Base-by-base conservation (phyloP, 64 coral and sea anemone species). In the Cladopsammia gracilis region DNA sequence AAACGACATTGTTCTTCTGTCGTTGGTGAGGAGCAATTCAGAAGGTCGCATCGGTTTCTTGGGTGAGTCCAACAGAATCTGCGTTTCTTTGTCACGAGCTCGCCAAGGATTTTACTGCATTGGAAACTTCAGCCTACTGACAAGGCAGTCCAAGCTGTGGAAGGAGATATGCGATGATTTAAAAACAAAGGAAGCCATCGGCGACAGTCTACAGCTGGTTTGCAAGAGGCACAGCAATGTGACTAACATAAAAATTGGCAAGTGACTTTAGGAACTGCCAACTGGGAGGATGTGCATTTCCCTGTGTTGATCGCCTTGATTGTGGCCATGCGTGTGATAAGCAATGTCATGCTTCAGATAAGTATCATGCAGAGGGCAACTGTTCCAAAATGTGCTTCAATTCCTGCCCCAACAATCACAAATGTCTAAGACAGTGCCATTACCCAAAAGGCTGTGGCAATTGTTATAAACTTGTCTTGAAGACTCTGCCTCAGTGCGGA, bases 1-100 rank as follows among this genome's bases (percentile, higher is more conserved):
- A 54, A 96, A 82, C 10, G 87, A 96, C 52, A 90, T 96, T 18
- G 90, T 96, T 65, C 87, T 96, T 48, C 77, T 96, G 47, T 96
- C 95, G 0, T 60, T 96, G 48, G 95, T 96, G 4, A 72, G 95
- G 79, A 96, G 95, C 73, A 93, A 71, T 68, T 56, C 70, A 74
- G 65, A 87, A 19, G 78, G 73, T 53, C 74, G 10, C 66, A 96
- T 96, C 71, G 95, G 95, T 57, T 96, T 96, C 58, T 52, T 89
- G 1, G 47, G 49, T 16, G 88, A 89, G 45, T 89, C 88, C 59
- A 89, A 89, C 48, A 89, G 88, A 79, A 79, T 89, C 46, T 89
- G 88, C 14, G 88, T 89, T 42, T 75, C 88, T 11, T 66, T 89
- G 47, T 89, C 88, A 68, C 47, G 88, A 56, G 88, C 88, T 5